Percentiles rank a stretch among this genome's conserved stretches.
Evolutionary conservation across 2,888 invertebrate genomes (phyloP).

Genomic region (Archips xylosteana): DNA sequence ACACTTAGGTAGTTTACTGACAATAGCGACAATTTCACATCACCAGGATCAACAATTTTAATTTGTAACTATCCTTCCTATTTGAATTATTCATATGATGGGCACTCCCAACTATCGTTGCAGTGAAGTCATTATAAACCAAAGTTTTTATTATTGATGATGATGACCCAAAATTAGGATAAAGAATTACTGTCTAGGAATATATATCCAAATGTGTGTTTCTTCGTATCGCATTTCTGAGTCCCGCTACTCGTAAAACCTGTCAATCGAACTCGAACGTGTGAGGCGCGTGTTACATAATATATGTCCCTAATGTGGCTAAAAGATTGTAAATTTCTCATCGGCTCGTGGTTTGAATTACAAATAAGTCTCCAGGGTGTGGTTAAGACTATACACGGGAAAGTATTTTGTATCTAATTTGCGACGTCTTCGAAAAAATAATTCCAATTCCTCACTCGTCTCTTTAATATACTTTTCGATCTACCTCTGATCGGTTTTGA

Average conservation of each 20-base stretch:
- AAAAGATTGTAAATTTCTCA: slow-evolving; percentile 34
- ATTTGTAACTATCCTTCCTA: no score
- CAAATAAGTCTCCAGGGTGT: slow-evolving; percentile 6
- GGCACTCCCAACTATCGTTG: no score
- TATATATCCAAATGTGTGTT: slow-evolving; percentile 14
- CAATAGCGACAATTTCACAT: no score
- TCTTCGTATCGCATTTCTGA: slow-evolving; percentile 21
- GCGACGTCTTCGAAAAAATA: background rate
- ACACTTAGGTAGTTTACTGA: no score
- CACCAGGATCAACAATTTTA: no score
- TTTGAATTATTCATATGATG: no score
- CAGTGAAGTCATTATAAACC: no score
- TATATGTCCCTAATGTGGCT: slow-evolving; percentile 30
- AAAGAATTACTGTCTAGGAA: background rate
- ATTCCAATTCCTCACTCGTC: background rate
- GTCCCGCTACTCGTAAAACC: slow-evolving; percentile 17
- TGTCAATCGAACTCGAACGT: slow-evolving; percentile 19
- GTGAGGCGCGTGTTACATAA: slow-evolving; percentile 20
- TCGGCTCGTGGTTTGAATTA: slow-evolving; percentile 21
- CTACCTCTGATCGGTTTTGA: background rate
- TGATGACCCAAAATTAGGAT: background rate
- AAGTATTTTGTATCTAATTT: slow-evolving; percentile 1
- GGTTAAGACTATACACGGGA: slow-evolving; percentile 3
- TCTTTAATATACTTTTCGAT: background rate
- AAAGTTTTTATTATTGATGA: background rate